Evolutionary conservation across 2,797 vertebrate species (phyloP).

Genomic region (Agapornis canus): DNA sequence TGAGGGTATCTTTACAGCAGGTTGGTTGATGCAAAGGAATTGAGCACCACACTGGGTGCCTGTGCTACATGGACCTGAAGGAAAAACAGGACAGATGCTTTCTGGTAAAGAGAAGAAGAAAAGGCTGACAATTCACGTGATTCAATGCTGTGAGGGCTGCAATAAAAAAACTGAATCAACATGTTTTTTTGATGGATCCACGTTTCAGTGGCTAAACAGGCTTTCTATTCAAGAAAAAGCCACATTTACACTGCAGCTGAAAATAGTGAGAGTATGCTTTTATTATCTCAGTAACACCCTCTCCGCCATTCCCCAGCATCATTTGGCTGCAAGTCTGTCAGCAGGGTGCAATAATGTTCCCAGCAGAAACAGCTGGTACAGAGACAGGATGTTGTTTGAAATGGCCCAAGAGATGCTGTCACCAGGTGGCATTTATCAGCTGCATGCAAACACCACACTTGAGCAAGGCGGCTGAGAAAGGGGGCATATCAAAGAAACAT

Average conservation of each 20-base stretch:
- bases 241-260: not conserved
- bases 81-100: conserved; percentile 4
- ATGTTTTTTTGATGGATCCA: not conserved
- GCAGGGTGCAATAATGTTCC: not conserved
- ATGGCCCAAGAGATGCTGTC: not conserved
- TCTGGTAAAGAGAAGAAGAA: not conserved
- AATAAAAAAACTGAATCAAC: not conserved
- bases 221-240: not conserved
- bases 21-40: not conserved
- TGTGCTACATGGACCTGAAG: not conserved
- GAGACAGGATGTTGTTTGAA: not conserved
- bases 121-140: not conserved
- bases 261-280: not conserved
- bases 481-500: not conserved
- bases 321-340: conserved; percentile 14
- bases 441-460: fast-evolving
- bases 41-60: not conserved
- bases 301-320: not conserved
- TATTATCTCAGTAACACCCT: conserved; percentile 40
- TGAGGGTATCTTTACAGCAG: not conserved
- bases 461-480: not conserved
- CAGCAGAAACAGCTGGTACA: conserved; percentile 26
- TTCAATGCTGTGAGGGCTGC: not conserved
- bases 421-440: conserved; percentile 16
- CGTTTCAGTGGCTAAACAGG: not conserved